Evolutionary conservation across 2,888 invertebrate species (phyloP).

Genomic region (Temnothorax rugatulus): DNA sequence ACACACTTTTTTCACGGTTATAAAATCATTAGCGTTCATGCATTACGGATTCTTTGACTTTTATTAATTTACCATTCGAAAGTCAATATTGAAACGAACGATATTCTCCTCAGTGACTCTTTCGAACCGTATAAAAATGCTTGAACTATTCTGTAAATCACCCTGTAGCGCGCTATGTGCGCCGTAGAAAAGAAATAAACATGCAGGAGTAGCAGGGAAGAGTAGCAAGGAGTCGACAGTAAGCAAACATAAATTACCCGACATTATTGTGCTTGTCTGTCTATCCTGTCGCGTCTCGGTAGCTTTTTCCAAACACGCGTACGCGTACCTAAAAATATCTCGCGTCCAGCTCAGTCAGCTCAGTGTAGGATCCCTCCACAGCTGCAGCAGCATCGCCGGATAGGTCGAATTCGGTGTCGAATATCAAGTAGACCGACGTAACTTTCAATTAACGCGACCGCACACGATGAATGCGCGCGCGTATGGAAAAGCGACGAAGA

Average conservation of each 20-base stretch:
- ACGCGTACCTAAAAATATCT: slow-evolving; percentile 29
- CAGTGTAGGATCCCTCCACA: background rate
- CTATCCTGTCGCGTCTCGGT: slow-evolving; percentile 27
- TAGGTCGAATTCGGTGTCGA: slow-evolving; percentile 63
- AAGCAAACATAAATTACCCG: slow-evolving; percentile 35
- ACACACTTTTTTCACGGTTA: background rate
- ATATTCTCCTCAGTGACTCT: background rate
- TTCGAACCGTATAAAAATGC: background rate
- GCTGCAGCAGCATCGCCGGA: slow-evolving; percentile 13
- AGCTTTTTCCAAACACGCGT: slow-evolving; percentile 18
- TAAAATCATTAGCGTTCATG: background rate
- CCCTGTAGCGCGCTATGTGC: background rate
- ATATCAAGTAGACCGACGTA: slow-evolving; percentile 60
- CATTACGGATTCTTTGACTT: background rate
- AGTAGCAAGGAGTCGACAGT: slow-evolving; percentile 11
- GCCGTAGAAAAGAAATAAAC: background rate
- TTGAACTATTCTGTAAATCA: background rate
- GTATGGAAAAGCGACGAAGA: slow-evolving; percentile 38
- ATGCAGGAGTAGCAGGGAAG: background rate
- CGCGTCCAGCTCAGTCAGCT: slow-evolving; percentile 10
- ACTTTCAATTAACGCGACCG: slow-evolving; percentile 53
- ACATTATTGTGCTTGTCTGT: slow-evolving; percentile 8
- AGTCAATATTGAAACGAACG: background rate
- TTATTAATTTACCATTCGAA: background rate
- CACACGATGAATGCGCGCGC: slow-evolving; percentile 22